Conservation (phyloP, 2,888 invertebrate species). For the Omphaloscelis lunosa region DNA sequence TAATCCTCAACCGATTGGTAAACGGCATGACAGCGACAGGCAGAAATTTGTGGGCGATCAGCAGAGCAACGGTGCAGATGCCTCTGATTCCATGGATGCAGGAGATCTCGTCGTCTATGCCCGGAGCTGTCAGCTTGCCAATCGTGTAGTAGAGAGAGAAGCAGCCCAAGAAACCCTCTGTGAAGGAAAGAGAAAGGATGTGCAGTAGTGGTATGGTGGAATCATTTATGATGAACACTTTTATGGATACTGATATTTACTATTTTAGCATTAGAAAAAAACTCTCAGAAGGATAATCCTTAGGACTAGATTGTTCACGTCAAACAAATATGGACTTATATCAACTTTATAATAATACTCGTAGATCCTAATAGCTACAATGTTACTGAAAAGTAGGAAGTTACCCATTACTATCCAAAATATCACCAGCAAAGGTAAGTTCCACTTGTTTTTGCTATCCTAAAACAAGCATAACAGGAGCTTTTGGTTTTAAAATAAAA, state of each 20-base stretch:
- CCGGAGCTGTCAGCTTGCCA: constrained; percentile 89
- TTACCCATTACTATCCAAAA: background rate
- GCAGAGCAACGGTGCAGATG: constrained; percentile 91
- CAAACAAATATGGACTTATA: background rate
- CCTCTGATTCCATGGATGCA: constrained; percentile 94
- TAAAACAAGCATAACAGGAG: background rate
- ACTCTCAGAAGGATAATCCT: background rate
- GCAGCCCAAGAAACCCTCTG: constrained; percentile 86
- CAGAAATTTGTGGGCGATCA: constrained; percentile 92
- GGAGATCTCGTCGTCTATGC: constrained; percentile 90
- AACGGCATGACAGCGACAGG: constrained; percentile 92
- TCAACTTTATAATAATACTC: background rate
- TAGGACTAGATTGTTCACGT: background rate
- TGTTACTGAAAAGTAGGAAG: background rate
- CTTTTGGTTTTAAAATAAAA: background rate
- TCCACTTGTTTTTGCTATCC: no score
- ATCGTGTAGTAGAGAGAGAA: constrained; percentile 93
- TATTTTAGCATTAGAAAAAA: background rate
- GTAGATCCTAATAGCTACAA: background rate
- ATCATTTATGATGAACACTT: no score
- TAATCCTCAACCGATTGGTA: constrained; percentile 91
- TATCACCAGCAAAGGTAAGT: background rate
- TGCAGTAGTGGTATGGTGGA: background rate
- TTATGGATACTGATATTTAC: no score
- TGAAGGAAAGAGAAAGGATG: constrained; percentile 8